Base-by-base conservation (phyloP, 30 jellyfish, hydroid and myxozoan genomes). In the Calvadosia cruxmelitensis region DNA sequence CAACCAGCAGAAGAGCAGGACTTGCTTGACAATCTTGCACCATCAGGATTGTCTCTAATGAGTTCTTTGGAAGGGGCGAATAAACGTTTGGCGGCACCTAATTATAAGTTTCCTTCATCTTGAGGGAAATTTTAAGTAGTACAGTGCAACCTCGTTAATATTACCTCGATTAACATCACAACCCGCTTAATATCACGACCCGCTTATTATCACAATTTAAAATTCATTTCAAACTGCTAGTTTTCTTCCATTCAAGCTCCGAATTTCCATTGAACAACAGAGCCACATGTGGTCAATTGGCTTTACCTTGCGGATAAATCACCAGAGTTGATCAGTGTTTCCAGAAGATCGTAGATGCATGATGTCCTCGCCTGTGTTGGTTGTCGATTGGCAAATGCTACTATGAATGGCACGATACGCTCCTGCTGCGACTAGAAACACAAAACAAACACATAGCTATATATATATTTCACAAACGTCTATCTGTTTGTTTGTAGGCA, bases 301-400 rank as follows among this genome's bases (percentile, higher is more conserved):
- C 63, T 70, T 3, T 7, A 87, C 97, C 94, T 75, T 70, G 97
- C 92, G 23, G 94, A 32, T 49, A 87, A n/a, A 32, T 78, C 76
- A 12, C 78, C 90, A 69, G 75, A 67, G 31, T 87, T 92, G 20
- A 87, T 92, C 20, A 81, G 49, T 27, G 52, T 23, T 25, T 75
- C 84, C 25, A 87, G 65, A 79, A 87, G 82, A 27, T 76, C 92
- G 69, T 79, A 81, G 35, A 75, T 53, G 34, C 79, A 77, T 16
- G 73, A 76, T 27, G 81, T 34, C 72, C 94, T 74, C 3, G 94
- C 89, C 27, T 76, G 87, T 0, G 93, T 80, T 29, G 52, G 52
- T 63, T 87, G 97, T 34, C 72, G 80, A 79, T 87, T 87, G 15
- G 97, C 97, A 80, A 69, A 87, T 23, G 92, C 94, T 50, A 87